A percentile compares a stretch with the other conserved stretches of the same genome.
phyloP scores from a whole-genome alignment of 2,888 invertebrate species.

The Eupelmus urozonus region DNA sequence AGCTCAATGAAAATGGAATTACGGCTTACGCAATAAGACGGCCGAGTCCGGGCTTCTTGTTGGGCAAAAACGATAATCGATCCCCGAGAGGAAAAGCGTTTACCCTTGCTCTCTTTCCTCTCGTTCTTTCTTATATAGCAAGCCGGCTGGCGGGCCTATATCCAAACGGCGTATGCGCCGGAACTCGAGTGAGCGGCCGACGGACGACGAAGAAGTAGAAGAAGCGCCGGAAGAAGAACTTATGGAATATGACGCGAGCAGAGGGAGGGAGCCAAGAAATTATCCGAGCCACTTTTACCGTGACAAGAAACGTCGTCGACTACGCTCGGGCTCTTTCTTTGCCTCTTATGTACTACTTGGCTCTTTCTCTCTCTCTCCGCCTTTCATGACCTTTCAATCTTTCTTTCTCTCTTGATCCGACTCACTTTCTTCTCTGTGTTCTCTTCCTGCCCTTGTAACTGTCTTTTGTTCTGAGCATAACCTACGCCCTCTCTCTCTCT shows the following conservation, averaged over 20 bases:
- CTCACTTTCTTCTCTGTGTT: neutral
- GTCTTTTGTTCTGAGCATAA: constrained; percentile 37
- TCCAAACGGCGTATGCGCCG: constrained; percentile 27
- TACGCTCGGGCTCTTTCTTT: neutral
- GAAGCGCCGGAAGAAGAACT: constrained; percentile 14
- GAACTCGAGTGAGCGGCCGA: neutral
- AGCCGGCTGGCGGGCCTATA: constrained; percentile 36
- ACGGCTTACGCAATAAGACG: constrained; percentile 44
- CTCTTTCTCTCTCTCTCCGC: neutral
- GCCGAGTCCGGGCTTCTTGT: neutral
- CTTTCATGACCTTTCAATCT: constrained; percentile 41
- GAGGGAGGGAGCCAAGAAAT: constrained; percentile 24
- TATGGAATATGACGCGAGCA: constrained; percentile 32
- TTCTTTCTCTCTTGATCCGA: neutral
- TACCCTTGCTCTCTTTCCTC: neutral
- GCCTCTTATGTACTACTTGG: constrained; percentile 1
- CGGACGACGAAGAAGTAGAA: neutral
- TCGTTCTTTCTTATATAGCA: neutral
- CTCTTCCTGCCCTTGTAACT: constrained; percentile 32
- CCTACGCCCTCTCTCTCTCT: constrained; percentile 6
- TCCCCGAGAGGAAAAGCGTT: neutral
- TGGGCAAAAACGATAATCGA: constrained; percentile 34
- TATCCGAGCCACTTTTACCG: constrained; percentile 47
- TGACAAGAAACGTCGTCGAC: constrained; percentile 39
- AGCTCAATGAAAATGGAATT: constrained; percentile 46